Evolutionary conservation across 37 sponge, comb jelly and placozoan genomes (phyloP).

Genomic region (Cliona cf. orientalis): DNA sequence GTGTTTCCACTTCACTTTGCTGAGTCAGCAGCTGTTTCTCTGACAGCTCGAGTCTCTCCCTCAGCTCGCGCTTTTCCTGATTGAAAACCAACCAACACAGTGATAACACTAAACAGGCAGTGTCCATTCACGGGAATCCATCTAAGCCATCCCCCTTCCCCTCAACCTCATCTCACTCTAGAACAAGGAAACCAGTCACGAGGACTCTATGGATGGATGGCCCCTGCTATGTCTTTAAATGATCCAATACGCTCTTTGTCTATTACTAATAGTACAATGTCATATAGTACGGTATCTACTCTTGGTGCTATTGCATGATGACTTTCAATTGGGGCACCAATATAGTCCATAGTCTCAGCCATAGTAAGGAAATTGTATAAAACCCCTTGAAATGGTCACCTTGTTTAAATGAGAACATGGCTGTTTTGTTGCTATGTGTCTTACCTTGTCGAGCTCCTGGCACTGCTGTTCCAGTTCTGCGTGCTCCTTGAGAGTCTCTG

Average conservation of each 20-base stretch:
- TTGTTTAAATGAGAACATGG: too few relatives aligned
- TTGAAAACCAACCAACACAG: background rate
- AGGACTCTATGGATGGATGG: too few relatives aligned
- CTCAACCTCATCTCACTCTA: background rate
- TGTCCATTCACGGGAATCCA: background rate
- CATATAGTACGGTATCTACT: too few relatives aligned
- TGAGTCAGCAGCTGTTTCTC: slow-evolving; percentile 6
- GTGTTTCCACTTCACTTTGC: background rate
- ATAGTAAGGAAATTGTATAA: too few relatives aligned
- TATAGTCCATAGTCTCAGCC: too few relatives aligned
- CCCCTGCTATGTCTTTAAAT: too few relatives aligned
- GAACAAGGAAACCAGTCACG: background rate
- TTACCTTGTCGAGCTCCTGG: slow-evolving; percentile 27
- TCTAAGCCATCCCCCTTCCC: background rate
- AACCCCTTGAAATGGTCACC: too few relatives aligned
- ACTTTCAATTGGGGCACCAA: too few relatives aligned
- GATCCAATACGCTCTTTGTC: too few relatives aligned
- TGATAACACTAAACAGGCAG: background rate
- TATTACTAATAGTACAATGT: too few relatives aligned
- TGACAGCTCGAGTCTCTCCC: slow-evolving; percentile 28
- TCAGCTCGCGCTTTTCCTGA: slow-evolving; percentile 40
- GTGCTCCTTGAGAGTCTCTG: slow-evolving; percentile 1
- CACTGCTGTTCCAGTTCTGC: slow-evolving; percentile 43
- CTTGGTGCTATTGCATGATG: too few relatives aligned
- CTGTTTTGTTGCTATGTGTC: too few relatives aligned